Evolutionary conservation across 2,888 invertebrate species (phyloP).

Genomic region (Drosophila falleni): DNA sequence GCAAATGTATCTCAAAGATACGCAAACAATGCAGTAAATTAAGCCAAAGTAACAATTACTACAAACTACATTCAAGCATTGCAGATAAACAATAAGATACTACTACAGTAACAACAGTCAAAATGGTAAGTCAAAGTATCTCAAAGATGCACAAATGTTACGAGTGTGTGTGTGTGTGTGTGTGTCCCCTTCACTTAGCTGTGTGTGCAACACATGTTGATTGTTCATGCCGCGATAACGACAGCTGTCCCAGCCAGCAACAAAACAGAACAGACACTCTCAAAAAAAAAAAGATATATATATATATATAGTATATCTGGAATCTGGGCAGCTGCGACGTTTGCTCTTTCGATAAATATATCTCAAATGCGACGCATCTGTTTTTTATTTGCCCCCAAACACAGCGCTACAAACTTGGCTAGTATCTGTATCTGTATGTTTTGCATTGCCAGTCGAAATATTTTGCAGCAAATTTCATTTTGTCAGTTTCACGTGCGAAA

Average conservation of each 20-base stretch:
- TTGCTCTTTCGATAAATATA: slow-evolving; percentile 38
- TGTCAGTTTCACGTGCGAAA: slow-evolving; percentile 80
- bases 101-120: slow-evolving; percentile 15
- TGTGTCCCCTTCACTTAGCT: background rate
- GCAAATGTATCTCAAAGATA: slow-evolving; percentile 54
- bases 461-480: slow-evolving; percentile 46
- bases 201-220: slow-evolving; percentile 75
- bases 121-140: slow-evolving; percentile 66
- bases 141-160: slow-evolving; percentile 50
- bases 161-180: slow-evolving; percentile 3
- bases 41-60: slow-evolving; percentile 22
- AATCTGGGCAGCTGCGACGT: slow-evolving; percentile 48
- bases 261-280: slow-evolving; percentile 42
- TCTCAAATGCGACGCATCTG: slow-evolving; percentile 62
- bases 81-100: background rate
- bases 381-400: slow-evolving; percentile 71
- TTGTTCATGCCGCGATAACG: slow-evolving; percentile 59
- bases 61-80: background rate
- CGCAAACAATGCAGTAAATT: slow-evolving; percentile 37
- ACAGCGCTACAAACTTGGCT: slow-evolving; percentile 38
- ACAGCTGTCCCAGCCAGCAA: slow-evolving; percentile 67
- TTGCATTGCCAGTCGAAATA: slow-evolving; percentile 45
- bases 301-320: slow-evolving; percentile 30
- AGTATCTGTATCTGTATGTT: slow-evolving; percentile 18
- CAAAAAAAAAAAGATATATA: slow-evolving; percentile 20